Evolutionary conservation across 53 echinoderm and acorn worm species (phyloP), one percentile per base, ranked within the genome.

Genomic region (Crossaster papposus): DNA sequence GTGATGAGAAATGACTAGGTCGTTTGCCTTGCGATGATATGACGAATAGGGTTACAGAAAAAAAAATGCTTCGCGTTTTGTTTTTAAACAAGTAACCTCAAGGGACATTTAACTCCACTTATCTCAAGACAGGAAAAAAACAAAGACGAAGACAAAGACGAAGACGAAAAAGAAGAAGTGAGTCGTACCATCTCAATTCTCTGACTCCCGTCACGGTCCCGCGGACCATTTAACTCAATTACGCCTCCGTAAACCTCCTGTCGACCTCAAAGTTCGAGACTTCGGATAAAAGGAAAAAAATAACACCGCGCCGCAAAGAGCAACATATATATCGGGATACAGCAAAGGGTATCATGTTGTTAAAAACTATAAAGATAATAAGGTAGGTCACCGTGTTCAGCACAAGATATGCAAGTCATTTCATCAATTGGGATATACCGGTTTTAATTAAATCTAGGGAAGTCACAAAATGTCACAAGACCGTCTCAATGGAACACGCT

Each of bases 161-260:
- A 51, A 51, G 51, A 22, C 4, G 24, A 31, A 71, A 23, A 71
- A 31, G 17, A 29, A 14, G 28, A 34, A 35, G 75, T 13, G 75
- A 36, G 35, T 35, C 17, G 33, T 36, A 12, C 14, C 28, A 18
- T 17, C 36, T 36, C 68, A 68, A 68, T 68, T 68, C 4, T 12
- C 22, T 68, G 35, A 36, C 22, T 22, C 14, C 15, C 18, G 34
- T 34, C 75, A 78, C 50, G 78, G 78, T 78, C 26, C 78, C 13
- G 38, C 78, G 78, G 51, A 50, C 78, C 78, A 78, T 78, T 50
- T 30, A 24, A 44, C 24, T 51, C 51, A 78, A 78, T 78, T 51
- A 6, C 51, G 8, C 78, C 24, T 22, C 78, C 50, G 24, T 78
- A 44, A 78, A 78, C n/a, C 78, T 78, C 1, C 51, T 74, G 36